phyloP scores from a whole-genome alignment of 2,888 invertebrate species.

The Pristionchus exspectatus region DNA sequence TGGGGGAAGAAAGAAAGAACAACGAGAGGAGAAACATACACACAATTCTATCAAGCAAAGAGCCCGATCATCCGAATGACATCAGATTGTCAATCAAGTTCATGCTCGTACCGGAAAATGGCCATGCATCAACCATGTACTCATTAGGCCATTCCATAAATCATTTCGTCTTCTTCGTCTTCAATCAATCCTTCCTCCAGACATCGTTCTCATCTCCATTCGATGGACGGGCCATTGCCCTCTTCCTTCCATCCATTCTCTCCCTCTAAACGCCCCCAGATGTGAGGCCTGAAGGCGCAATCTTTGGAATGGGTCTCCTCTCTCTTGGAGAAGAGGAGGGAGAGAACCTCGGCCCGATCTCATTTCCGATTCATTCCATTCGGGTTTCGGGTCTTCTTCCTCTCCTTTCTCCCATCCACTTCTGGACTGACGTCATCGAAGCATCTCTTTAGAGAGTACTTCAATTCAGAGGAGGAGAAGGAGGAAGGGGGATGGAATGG shows the following conservation, averaged over 20 bases:
- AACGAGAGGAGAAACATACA: not conserved
- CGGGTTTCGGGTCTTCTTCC: conserved; percentile 21
- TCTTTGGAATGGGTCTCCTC: conserved; percentile 33
- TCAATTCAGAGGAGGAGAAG: conserved; percentile 23
- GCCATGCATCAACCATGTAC: not conserved
- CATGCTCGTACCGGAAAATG: not conserved
- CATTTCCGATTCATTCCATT: conserved; percentile 46
- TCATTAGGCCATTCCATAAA: not conserved
- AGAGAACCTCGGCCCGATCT: not conserved
- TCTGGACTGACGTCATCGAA: not conserved
- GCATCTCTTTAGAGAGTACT: conserved; percentile 25
- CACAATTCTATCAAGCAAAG: not conserved
- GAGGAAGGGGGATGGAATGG: not conserved
- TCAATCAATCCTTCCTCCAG: not conserved
- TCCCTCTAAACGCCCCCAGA: conserved; percentile 14
- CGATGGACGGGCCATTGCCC: conserved; percentile 1
- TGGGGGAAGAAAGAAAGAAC: not conserved
- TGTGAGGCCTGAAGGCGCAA: not conserved
- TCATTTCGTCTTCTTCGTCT: not conserved
- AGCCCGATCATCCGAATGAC: not conserved
- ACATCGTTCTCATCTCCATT: not conserved
- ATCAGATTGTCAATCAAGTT: not conserved
- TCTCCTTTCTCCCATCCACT: not conserved
- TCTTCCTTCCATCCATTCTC: not conserved
- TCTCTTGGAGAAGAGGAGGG: not conserved